A percentile compares a stretch with the other conserved stretches of the same genome.
Evolutionary conservation across 2,113 vertebrate genomes (phyloP).

Genomic region (Mesoclemmys tuberculata): DNA sequence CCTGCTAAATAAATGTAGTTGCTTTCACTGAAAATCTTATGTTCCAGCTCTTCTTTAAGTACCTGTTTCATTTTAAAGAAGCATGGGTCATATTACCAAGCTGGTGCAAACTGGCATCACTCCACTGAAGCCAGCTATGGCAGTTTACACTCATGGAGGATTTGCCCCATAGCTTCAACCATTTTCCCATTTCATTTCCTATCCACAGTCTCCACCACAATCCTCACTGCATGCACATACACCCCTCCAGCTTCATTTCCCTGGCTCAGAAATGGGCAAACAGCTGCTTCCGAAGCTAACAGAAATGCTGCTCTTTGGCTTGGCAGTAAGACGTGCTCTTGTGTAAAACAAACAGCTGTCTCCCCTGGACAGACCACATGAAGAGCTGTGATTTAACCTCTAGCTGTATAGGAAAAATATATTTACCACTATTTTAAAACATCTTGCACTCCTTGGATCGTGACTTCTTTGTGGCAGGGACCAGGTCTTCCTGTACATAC

Average conservation of each 20-base stretch:
- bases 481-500: not conserved
- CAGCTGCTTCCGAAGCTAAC: not conserved
- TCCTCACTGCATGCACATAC: rapidly evolving
- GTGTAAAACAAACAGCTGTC: not conserved
- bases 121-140: not conserved
- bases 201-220: not conserved
- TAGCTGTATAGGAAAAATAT: not conserved
- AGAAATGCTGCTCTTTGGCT: not conserved
- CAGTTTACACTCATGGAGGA: too few species aligned
- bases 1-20: not conserved
- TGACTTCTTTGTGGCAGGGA: not conserved
- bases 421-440: rapidly evolving
- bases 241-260: not conserved
- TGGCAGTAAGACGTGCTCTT: not conserved
- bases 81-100: rapidly evolving
- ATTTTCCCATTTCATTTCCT: not conserved
- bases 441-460: rapidly evolving
- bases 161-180: rapidly evolving
- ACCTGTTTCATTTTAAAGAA: not conserved
- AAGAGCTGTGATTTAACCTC: rapidly evolving
- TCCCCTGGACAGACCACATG: not conserved
- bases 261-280: not conserved
- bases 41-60: not conserved
- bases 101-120: rapidly evolving
- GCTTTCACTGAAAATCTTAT: not conserved